A percentile compares a stretch with the other conserved stretches of the same genome.
Conservation (phyloP, 2,113 vertebrate genomes). For the Dendrocopos noguchii region DNA sequence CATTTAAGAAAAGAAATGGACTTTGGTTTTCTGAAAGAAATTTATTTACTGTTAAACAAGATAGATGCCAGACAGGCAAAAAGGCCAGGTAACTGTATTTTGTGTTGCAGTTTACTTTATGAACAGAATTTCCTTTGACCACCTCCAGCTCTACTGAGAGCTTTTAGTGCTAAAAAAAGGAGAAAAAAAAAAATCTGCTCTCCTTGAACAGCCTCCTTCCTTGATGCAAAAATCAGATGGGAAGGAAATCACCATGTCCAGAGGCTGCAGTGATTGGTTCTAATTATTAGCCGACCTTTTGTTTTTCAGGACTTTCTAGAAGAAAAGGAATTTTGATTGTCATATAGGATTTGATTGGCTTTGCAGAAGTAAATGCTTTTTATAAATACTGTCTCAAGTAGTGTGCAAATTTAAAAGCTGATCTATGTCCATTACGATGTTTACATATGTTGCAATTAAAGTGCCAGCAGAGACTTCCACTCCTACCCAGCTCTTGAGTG, state of each 20-base stretch:
- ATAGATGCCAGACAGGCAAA: background rate
- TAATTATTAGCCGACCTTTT: background rate
- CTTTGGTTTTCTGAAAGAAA: background rate
- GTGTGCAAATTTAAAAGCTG: background rate
- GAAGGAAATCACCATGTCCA: background rate
- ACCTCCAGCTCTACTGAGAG: background rate
- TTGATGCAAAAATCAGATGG: background rate
- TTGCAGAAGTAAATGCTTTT: background rate
- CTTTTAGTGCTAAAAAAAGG: background rate
- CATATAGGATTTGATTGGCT: background rate
- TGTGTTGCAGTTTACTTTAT: background rate
- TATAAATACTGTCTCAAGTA: background rate
- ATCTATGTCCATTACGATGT: background rate
- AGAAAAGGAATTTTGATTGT: background rate
- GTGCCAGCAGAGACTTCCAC: background rate
- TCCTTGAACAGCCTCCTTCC: background rate
- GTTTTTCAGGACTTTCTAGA: background rate
- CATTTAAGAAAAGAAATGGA: background rate
- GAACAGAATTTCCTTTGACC: background rate
- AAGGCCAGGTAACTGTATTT: background rate
- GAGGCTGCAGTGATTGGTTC: background rate
- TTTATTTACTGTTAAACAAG: background rate
- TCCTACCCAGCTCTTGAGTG: background rate
- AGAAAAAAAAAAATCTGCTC: background rate
- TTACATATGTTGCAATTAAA: background rate